A percentile compares a stretch with the other conserved stretches of the same genome.
Evolutionary conservation across 2,113 vertebrate genomes (phyloP).

Genomic region (Epinephelus fuscoguttatus): DNA sequence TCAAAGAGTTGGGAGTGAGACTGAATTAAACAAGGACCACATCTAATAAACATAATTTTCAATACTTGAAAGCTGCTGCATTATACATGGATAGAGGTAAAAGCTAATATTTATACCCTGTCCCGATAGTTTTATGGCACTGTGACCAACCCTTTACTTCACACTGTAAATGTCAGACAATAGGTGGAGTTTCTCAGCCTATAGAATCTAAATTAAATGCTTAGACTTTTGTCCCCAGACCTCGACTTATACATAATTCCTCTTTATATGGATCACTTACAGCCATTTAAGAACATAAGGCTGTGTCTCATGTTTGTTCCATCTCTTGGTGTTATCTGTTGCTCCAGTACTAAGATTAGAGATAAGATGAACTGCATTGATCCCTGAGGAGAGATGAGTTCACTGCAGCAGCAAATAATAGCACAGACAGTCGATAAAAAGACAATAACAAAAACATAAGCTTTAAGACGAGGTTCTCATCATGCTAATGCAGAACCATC

Average conservation of each 20-base stretch:
- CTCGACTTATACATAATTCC: conserved; percentile 1
- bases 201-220: conserved; percentile 15
- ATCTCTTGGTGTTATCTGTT: conserved; percentile 21
- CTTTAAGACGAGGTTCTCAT: conserved; percentile 36
- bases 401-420: conserved; percentile 19
- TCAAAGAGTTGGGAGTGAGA: too few species aligned
- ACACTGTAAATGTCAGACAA: conserved; percentile 18
- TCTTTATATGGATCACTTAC: conserved; percentile 17
- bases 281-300: conserved; percentile 37
- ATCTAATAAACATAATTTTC: too few species aligned
- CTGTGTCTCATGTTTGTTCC: conserved; percentile 11
- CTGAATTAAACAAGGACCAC: too few species aligned
- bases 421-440: conserved; percentile 17
- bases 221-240: conserved; percentile 10
- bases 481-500: conserved; percentile 33
- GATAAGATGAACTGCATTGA: conserved; percentile 18
- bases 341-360: conserved; percentile 13
- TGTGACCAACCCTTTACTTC: not conserved
- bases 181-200: not conserved
- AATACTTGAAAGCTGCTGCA: too few species aligned
- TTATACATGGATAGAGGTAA: too few species aligned
- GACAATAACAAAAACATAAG: conserved; percentile 36
- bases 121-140: not conserved
- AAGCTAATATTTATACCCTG: not conserved
- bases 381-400: conserved; percentile 15